phyloP scores from a whole-genome alignment of 1,140 invertebrate genomes.

The Bombus polaris region DNA sequence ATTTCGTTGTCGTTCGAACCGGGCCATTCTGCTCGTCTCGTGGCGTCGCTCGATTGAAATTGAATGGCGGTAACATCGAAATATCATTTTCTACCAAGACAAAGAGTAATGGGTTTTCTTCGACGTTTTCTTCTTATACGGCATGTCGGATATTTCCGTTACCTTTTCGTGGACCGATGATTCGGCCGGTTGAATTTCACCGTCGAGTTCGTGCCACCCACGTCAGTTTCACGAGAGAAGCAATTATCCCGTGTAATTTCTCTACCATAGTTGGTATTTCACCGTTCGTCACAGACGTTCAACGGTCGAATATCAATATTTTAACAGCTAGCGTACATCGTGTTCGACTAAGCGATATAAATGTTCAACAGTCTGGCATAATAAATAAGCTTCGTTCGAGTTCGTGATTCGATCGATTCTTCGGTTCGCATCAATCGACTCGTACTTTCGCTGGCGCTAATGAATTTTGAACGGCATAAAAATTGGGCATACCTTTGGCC shows the following conservation, averaged over 20 bases:
- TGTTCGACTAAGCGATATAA: slow-evolving; percentile 28
- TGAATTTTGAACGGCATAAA: slow-evolving; percentile 37
- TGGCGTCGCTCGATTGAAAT: slow-evolving; percentile 6
- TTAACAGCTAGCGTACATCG: not conserved
- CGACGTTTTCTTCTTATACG: slow-evolving; percentile 2
- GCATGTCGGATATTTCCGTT: not conserved
- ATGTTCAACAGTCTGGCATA: slow-evolving; percentile 54
- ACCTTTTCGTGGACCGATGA: not conserved
- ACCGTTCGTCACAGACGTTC: not conserved
- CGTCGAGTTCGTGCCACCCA: slow-evolving; percentile 23
- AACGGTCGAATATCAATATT: slow-evolving; percentile 8
- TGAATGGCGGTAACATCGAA: slow-evolving; percentile 5
- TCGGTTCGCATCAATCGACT: not conserved
- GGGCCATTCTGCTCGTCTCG: not conserved
- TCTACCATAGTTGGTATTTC: slow-evolving; percentile 11
- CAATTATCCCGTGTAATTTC: slow-evolving; percentile 17
- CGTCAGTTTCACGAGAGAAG: slow-evolving; percentile 3
- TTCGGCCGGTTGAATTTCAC: not conserved
- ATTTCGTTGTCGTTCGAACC: slow-evolving; percentile 1
- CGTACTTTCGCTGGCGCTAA: slow-evolving; percentile 19
- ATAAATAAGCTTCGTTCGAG: slow-evolving; percentile 57
- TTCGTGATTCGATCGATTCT: not conserved
- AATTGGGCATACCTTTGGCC: not conserved
- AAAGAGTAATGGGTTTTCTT: slow-evolving; percentile 17
- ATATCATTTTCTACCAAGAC: slow-evolving; percentile 1